A percentile compares a stretch with the other conserved stretches of the same genome.
Evolutionary conservation across 2,888 invertebrate genomes (phyloP).

Genomic region (Cephus pygmeus): DNA sequence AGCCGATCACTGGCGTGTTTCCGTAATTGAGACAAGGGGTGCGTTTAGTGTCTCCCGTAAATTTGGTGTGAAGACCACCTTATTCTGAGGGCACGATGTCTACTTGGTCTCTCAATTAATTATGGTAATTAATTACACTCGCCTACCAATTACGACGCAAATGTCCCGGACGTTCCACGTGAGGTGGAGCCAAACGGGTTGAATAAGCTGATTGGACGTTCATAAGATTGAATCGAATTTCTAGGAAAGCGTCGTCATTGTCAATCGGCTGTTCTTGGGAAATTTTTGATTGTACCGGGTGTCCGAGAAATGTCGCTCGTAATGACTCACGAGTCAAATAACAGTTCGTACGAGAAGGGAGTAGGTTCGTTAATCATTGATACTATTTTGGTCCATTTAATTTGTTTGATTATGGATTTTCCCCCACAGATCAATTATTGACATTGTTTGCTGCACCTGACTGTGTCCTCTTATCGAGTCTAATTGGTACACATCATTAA

Average conservation of each 20-base stretch:
- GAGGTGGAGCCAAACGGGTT: background rate
- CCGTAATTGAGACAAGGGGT: conserved; percentile 26
- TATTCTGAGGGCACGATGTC: background rate
- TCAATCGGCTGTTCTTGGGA: background rate
- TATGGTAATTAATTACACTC: conserved; percentile 1
- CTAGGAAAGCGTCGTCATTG: background rate
- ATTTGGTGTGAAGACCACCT: conserved; percentile 16
- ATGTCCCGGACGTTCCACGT: background rate
- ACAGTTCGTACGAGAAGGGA: background rate
- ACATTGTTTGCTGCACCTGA: background rate
- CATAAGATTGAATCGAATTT: background rate
- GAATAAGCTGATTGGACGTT: background rate
- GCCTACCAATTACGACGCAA: background rate
- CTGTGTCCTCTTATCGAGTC: background rate
- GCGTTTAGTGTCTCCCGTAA: conserved; percentile 22
- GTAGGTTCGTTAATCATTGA: background rate
- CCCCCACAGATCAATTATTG: background rate
- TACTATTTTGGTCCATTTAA: background rate
- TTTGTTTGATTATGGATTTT: background rate
- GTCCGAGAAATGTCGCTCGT: background rate
- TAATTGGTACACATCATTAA: background rate
- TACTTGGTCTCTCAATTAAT: background rate
- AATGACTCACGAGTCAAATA: background rate
- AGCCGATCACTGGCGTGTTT: conserved; percentile 15
- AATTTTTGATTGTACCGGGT: background rate